Conservation (phyloP, 2,113 vertebrate genomes). For the Platanista minor region DNA sequence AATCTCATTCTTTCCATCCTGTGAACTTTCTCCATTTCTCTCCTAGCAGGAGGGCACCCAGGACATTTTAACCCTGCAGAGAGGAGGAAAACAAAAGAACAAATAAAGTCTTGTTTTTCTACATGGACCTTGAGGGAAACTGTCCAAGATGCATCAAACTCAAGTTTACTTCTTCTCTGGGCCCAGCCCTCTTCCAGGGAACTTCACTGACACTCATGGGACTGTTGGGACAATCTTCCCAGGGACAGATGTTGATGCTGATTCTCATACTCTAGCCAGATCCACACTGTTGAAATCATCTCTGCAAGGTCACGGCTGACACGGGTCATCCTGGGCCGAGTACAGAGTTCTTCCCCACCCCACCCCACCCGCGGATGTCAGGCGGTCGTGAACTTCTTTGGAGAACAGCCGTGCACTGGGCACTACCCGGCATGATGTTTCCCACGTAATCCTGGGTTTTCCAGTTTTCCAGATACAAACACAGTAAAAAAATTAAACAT, state of each 20-base stretch:
- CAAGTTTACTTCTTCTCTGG: not conserved
- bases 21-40: not conserved
- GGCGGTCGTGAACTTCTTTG: not conserved
- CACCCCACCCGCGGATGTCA: not conserved
- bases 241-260: not conserved
- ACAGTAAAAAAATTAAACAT: not conserved
- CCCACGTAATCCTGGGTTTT: not conserved
- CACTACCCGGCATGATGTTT: not conserved
- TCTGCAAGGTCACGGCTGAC: not conserved
- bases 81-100: not conserved
- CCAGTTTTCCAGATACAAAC: not conserved
- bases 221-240: not conserved
- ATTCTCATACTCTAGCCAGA: not conserved
- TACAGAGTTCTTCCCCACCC: too few species aligned
- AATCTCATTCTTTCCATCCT: not conserved
- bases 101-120: not conserved
- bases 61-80: not conserved
- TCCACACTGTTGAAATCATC: not conserved
- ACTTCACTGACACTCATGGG: rapidly evolving
- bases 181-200: not conserved
- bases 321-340: rapidly evolving
- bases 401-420: not conserved
- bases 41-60: not conserved
- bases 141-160: not conserved
- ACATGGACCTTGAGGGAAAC: not conserved